phyloP scores from a whole-genome alignment of 1,140 invertebrate species.

The Drosophila bocqueti region DNA sequence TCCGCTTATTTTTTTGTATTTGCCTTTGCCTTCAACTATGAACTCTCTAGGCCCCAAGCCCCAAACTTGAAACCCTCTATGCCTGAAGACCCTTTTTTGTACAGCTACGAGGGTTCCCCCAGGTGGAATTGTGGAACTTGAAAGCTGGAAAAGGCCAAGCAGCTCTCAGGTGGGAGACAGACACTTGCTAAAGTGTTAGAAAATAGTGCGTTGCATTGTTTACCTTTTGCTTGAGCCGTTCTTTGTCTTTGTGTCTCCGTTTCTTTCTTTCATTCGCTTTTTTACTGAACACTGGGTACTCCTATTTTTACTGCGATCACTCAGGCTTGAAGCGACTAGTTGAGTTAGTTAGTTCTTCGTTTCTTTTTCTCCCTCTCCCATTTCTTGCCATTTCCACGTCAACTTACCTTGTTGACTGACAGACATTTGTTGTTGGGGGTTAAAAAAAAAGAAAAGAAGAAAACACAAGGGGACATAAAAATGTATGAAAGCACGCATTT shows the following conservation, averaged over 20 bases:
- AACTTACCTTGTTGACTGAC: constrained; percentile 72
- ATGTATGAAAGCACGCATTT: constrained; percentile 70
- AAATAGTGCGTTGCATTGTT: constrained; percentile 84
- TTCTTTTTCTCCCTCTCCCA: constrained; percentile 22
- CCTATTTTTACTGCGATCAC: constrained; percentile 71
- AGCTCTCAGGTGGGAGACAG: constrained; percentile 45
- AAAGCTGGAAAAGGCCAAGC: constrained; percentile 58
- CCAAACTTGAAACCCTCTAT: constrained; percentile 37
- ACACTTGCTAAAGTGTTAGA: constrained; percentile 82
- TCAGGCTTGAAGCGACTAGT: constrained; percentile 73
- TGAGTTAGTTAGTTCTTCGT: constrained; percentile 30
- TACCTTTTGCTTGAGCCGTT: constrained; percentile 76
- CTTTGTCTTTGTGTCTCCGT: constrained; percentile 50
- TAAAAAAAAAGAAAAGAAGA: constrained; percentile 26
- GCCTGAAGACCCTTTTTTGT: constrained; percentile 68
- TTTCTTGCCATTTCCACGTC: constrained; percentile 70
- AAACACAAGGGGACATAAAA: constrained; percentile 57
- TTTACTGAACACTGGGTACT: constrained; percentile 48
- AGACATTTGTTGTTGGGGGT: constrained; percentile 61
- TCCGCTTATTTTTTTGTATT: constrained; percentile 35
- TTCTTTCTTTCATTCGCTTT: constrained; percentile 50
- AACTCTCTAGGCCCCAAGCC: constrained; percentile 45
- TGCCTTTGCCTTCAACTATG: constrained; percentile 77
- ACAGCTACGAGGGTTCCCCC: constrained; percentile 12
- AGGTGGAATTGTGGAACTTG: constrained; percentile 49